A percentile compares a stretch with the other conserved stretches of the same genome.
Conservation (phyloP, 2,113 vertebrate species). For the Bostrychus sinensis region DNA sequence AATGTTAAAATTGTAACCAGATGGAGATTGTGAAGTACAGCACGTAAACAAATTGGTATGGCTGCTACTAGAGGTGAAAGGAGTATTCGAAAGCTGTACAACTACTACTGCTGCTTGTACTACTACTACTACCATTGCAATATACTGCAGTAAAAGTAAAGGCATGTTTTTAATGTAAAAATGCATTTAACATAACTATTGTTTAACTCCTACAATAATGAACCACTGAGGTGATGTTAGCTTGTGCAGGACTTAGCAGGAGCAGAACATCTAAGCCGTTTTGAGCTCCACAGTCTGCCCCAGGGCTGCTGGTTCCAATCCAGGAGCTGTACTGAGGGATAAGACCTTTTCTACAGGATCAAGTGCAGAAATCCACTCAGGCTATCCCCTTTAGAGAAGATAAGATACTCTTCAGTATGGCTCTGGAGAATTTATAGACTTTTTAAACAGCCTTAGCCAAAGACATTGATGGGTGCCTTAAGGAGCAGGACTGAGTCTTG, state of each 20-base stretch:
- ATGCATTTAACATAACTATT: background rate
- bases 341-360: slow-evolving; percentile 72
- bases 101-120: no score
- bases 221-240: background rate
- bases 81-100: no score
- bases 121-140: no score
- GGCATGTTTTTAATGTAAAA: no score
- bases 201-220: background rate
- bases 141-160: no score
- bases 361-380: slow-evolving; percentile 69
- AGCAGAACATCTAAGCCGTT: slow-evolving; percentile 54
- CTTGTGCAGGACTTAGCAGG: slow-evolving; percentile 36
- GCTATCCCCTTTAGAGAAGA: slow-evolving; percentile 57
- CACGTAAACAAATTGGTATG: no score
- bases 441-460: slow-evolving; percentile 70
- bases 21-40: no score
- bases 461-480: slow-evolving; percentile 64
- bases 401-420: slow-evolving; percentile 59
- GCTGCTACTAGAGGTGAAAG: no score
- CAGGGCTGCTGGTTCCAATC: slow-evolving; percentile 29
- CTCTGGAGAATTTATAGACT: slow-evolving; percentile 69
- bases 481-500: slow-evolving; percentile 58
- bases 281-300: slow-evolving; percentile 63
- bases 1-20: no score
- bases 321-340: slow-evolving; percentile 55